A percentile compares a stretch with the other conserved stretches of the same genome.
phyloP scores from a whole-genome alignment of 2,113 vertebrate species.

The Nothobranchius kuhntae region DNA sequence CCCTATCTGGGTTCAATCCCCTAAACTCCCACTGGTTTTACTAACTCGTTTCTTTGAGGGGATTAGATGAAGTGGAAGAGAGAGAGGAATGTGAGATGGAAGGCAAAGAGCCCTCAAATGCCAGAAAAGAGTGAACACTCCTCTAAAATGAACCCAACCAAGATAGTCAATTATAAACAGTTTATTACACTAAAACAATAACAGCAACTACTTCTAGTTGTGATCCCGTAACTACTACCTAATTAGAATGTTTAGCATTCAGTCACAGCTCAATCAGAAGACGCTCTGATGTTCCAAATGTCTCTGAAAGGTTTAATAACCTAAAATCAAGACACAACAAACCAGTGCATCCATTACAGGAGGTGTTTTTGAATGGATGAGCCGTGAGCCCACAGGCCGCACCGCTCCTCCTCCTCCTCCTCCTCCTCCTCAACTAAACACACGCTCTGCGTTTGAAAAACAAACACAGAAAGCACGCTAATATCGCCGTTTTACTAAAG shows the following conservation, averaged over 20 bases:
- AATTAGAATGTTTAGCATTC: not conserved
- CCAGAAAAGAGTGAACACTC: not conserved
- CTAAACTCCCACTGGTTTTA: no score
- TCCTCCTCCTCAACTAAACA: not conserved
- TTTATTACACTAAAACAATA: no score
- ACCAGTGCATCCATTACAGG: not conserved
- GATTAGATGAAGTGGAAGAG: no score
- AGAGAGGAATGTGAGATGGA: no score
- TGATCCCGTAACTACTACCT: no score
- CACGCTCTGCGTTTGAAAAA: not conserved
- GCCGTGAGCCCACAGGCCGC: not conserved
- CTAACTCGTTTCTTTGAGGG: no score
- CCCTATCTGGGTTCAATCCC: no score
- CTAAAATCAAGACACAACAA: not conserved
- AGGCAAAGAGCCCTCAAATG: not conserved
- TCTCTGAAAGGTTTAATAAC: not conserved
- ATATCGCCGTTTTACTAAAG: not conserved
- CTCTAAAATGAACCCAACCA: no score
- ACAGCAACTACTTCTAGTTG: no score
- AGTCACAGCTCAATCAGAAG: not conserved
- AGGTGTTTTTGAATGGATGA: not conserved
- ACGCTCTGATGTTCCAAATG: not conserved
- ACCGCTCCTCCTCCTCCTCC: not conserved
- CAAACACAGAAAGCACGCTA: not conserved
- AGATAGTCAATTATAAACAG: no score